phyloP scores from a whole-genome alignment of 1,140 invertebrate species.

The Nasonia longicornis region DNA sequence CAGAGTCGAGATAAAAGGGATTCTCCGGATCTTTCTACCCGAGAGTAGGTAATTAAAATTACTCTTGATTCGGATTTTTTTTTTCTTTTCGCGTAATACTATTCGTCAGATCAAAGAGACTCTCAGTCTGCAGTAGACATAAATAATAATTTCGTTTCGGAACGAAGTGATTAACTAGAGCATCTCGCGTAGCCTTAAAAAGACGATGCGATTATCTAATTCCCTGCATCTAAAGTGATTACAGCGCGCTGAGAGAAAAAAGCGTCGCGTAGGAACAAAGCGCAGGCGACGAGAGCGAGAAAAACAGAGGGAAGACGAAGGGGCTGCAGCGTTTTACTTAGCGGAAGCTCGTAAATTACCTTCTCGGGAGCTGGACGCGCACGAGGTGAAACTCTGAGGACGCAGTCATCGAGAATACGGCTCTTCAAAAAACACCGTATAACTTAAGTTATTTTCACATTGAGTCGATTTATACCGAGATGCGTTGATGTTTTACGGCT shows the following conservation, averaged over 20 bases:
- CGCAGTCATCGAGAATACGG: not conserved
- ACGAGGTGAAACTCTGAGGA: not conserved
- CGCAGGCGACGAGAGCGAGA: not conserved
- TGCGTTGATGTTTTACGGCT: not conserved
- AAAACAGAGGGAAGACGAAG: not conserved
- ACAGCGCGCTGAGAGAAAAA: not conserved
- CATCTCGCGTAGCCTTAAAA: too few species aligned
- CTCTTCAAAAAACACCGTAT: not conserved
- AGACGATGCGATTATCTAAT: too few species aligned
- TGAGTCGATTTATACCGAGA: not conserved
- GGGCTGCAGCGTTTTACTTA: slow-evolving; percentile 12
- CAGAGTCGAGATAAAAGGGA: slow-evolving; percentile 1
- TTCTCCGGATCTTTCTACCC: not conserved
- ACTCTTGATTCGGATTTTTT: not conserved
- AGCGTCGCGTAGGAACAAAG: not conserved
- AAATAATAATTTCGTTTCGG: too few species aligned
- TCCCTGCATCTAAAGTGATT: too few species aligned
- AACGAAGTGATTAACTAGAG: too few species aligned
- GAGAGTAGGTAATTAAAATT: not conserved
- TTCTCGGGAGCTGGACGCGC: not conserved
- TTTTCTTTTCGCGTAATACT: not conserved
- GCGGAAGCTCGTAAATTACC: slow-evolving; percentile 2
- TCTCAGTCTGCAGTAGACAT: too few species aligned
- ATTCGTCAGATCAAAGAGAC: not conserved
- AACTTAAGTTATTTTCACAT: not conserved